Evolutionary conservation across 2,113 vertebrate genomes (phyloP).

Genomic region (Mobula birostris): DNA sequence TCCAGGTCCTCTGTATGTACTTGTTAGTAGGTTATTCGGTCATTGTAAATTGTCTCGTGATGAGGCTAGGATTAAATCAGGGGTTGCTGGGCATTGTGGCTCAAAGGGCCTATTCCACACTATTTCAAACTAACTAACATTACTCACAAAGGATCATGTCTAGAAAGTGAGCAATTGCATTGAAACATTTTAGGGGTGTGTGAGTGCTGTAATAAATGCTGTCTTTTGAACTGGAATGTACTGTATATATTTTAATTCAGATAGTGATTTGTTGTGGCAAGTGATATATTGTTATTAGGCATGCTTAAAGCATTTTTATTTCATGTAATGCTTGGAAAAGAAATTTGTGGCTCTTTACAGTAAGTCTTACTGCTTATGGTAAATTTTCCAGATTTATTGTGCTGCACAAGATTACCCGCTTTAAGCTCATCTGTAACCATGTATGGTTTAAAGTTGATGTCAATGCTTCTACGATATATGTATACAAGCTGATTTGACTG

Average conservation of each 20-base stretch:
- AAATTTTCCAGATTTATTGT: neutral
- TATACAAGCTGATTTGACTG: neutral
- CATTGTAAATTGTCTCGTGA: too few relatives aligned
- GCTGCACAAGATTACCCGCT: neutral
- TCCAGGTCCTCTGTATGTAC: too few relatives aligned
- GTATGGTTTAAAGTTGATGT: neutral
- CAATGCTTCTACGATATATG: neutral
- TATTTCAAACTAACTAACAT: too few relatives aligned
- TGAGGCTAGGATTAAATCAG: too few relatives aligned
- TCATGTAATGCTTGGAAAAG: neutral
- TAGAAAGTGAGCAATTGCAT: neutral
- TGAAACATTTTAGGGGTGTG: neutral
- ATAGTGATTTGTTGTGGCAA: conserved; percentile 1
- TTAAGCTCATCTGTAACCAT: neutral
- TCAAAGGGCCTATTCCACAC: too few relatives aligned
- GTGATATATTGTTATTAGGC: neutral
- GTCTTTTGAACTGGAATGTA: neutral
- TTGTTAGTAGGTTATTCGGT: too few relatives aligned
- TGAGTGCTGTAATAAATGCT: neutral
- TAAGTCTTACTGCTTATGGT: neutral
- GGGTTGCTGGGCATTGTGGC: too few relatives aligned
- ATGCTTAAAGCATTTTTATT: neutral
- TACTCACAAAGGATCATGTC: neutral
- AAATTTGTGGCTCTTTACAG: neutral
- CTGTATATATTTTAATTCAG: neutral